Base-by-base conservation (phyloP, 1,140 invertebrate genomes). In the Pogonus chalceus region DNA sequence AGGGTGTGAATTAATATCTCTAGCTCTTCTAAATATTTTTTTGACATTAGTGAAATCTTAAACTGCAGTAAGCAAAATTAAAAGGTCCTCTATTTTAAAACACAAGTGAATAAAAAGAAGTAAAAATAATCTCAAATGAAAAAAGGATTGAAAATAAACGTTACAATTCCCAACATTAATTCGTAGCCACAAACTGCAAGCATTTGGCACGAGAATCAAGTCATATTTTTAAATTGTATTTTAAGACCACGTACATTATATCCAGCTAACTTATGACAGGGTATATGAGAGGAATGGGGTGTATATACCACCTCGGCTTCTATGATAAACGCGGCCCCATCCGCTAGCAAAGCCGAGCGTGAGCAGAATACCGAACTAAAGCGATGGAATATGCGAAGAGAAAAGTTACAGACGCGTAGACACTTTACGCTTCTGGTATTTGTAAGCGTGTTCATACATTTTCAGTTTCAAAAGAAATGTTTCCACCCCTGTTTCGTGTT, bases 401-500 rank as follows among this genome's bases (percentile, higher is more conserved):
- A n/a, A n/a, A n/a, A n/a, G n/a, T n/a, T n/a, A n/a, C n/a, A n/a
- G n/a, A n/a, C n/a, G n/a, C n/a, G 26, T 14, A 31, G 7, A 31
- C 26, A 31, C 4, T 14, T 4, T 7, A 14, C 7, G 26, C 7
- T 31, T 4, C 26, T 14, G 26, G n/a, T n/a, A n/a, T n/a, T 31
- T 14, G 4, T 31, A 31, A 4, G 26, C 26, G 18, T 43, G 37
- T 43, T 43, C 37, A 43, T 43, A 43, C 37, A 43, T 43, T 43
- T 43, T 43, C 37, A 43, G 37, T 43, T 43, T 43, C 9, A 43
- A 43, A 43, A 65, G 58, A 54, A 62, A 64, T 61, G 61, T 62
- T 64, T 61, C 59, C 62, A 55, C 62, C 61, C 62, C 57, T 56
- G 59, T 60, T 62, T 61, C 54, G 51, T 58, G 60, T 63, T 23